Conservation (phyloP, 2,113 vertebrate species). For the Ciconia maguari region DNA sequence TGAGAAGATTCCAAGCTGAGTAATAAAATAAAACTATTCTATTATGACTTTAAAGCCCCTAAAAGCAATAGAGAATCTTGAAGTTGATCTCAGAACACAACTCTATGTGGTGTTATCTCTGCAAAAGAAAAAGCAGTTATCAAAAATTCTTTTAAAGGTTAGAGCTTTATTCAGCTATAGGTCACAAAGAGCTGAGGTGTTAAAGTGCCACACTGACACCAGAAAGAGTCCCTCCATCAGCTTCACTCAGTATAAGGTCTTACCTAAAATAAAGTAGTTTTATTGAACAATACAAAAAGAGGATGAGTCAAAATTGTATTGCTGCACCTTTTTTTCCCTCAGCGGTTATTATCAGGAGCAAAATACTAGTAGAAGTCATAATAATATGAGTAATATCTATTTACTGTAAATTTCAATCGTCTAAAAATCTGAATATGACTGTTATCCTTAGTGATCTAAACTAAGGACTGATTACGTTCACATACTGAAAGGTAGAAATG, state of each 20-base stretch:
- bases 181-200: not conserved
- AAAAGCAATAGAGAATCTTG: conserved; percentile 12
- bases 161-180: conserved; percentile 24
- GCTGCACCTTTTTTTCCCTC: not conserved
- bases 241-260: not conserved
- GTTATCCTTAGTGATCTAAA: not conserved
- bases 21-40: conserved; percentile 42
- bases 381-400: not conserved
- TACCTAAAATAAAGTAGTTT: not conserved
- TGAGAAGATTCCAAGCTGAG: not conserved
- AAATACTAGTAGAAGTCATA: not conserved
- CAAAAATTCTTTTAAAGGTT: conserved; percentile 53
- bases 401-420: not conserved
- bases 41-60: not conserved
- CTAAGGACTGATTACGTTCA: not conserved
- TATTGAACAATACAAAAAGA: not conserved
- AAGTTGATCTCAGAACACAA: conserved; percentile 24
- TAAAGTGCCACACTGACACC: not conserved
- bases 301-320: not conserved
- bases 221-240: not conserved
- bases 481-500: not conserved
- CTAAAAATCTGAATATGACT: not conserved
- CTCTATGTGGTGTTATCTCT: not conserved
- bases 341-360: not conserved
- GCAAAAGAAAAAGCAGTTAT: conserved; percentile 35